A percentile compares a stretch with the other conserved stretches of the same genome.
These are phyloP conservation scores for Anguilla obscura DNA, from an alignment of 2,797 vertebrate species.

Conservation along the genomic window DNA sequence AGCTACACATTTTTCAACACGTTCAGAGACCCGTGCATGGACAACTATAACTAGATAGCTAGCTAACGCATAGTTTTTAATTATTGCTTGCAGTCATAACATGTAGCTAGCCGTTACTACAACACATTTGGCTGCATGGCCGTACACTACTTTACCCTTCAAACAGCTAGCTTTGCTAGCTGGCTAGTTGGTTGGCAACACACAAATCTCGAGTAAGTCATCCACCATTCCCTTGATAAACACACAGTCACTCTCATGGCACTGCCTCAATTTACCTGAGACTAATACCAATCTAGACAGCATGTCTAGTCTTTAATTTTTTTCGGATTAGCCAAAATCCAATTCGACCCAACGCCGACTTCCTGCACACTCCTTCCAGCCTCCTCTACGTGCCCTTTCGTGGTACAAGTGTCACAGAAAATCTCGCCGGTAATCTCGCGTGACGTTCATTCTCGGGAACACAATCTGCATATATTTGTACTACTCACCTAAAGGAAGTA, in stretches of 20 bases:
- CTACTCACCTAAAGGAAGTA: too few species aligned
- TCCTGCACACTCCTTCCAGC: not conserved
- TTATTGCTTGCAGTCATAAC: not conserved
- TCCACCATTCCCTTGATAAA: not conserved
- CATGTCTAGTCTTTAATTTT: conserved; percentile 58
- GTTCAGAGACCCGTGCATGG: too few species aligned
- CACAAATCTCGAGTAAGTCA: not conserved
- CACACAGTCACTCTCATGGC: not conserved
- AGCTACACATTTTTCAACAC: not conserved
- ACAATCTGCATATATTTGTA: too few species aligned
- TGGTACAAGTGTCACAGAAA: not conserved
- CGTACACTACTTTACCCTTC: not conserved
- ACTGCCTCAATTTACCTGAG: conserved; percentile 62
- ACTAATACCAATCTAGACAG: conserved; percentile 70
- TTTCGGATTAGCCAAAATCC: not conserved
- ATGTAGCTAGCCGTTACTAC: not conserved
- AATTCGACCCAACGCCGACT: not conserved
- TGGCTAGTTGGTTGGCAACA: not conserved
- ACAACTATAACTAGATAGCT: too few species aligned
- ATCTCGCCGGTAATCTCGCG: conserved; percentile 17
- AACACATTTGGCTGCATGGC: not conserved
- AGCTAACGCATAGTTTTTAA: too few species aligned
- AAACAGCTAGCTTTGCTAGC: not conserved
- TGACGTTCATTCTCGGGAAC: not conserved
- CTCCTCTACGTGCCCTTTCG: conserved; percentile 12